These are phyloP conservation scores for Idaea biselata DNA, from an alignment of 2,888 invertebrate genomes.

Conservation along the genomic window DNA sequence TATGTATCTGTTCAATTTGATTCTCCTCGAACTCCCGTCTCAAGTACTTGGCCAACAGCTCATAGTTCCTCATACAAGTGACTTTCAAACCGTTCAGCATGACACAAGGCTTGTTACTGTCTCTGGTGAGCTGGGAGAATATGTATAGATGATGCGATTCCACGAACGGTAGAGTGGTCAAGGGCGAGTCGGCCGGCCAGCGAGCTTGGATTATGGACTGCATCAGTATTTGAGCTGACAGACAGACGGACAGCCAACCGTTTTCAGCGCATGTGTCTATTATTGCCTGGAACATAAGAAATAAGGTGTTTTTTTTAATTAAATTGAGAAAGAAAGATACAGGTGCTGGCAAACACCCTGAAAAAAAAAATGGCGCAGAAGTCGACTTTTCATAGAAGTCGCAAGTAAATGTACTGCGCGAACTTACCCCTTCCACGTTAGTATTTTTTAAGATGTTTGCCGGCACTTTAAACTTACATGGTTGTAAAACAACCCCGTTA, in stretches of 20 bases:
- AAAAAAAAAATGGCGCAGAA: too few relatives aligned
- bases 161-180: slow-evolving; percentile 89
- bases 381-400: too few relatives aligned
- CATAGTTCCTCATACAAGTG: slow-evolving; percentile 78
- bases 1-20: slow-evolving; percentile 85
- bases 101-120: slow-evolving; percentile 57
- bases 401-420: too few relatives aligned
- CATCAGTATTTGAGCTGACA: slow-evolving; percentile 88
- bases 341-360: too few relatives aligned
- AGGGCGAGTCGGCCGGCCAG: slow-evolving; percentile 88
- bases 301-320: too few relatives aligned
- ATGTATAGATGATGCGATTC: slow-evolving; percentile 83
- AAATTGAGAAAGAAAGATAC: too few relatives aligned
- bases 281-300: slow-evolving; percentile 87
- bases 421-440: too few relatives aligned
- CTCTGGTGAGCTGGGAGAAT: slow-evolving; percentile 75
- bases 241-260: slow-evolving; percentile 92
- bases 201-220: slow-evolving; percentile 96
- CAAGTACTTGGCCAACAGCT: slow-evolving; percentile 81
- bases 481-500: too few relatives aligned
- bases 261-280: slow-evolving; percentile 95
- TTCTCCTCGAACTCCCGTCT: slow-evolving; percentile 83
- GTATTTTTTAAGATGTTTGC: too few relatives aligned
- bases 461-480: too few relatives aligned
- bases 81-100: slow-evolving; percentile 82